Evolutionary conservation across 2,888 invertebrate species (phyloP), one percentile per base, ranked within the genome.

Genomic region (Polylopha cassiicola): DNA sequence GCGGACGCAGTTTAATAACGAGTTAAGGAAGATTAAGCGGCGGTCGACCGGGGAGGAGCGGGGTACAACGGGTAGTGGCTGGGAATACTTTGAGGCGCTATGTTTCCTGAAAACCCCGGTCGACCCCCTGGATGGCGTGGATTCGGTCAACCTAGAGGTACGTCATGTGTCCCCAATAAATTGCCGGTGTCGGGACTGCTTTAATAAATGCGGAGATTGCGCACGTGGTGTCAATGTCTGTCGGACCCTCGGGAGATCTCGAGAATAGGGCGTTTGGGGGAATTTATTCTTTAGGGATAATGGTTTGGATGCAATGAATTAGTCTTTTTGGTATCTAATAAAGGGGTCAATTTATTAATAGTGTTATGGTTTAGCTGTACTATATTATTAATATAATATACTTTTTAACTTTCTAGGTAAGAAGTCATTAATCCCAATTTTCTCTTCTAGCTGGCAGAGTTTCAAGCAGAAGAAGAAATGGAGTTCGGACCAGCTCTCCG

Each of bases 61-160:
- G 21, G 47, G 46, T 17, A 44, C 48, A 33, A 68, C 61, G 38
- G 59, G 49, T 20, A 81, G 80, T 45, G 65, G 70, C 32, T 84
- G 84, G 84, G 82, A 82, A 55, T 78, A 84, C 48, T 84, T 84
- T 49, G 81, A 84, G 20, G 65, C 79, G 37, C 62, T 84, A 31
- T 61, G 70, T 39, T 84, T 81, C 44, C 53, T 82, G 44, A 57
- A 68, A 51, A 63, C 71, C 37, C 60, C 65, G 39, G 61, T 69
- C 44, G 76, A 80, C 47, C 65, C 72, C 18, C 54, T 69, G 16
- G 74, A 74, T 18, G 43, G 50, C 15, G 52, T 69, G 41, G 79
- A 80, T 21, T 61, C 70, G 32, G 75, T 81, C 49, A 82, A 81
- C 55, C 58, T 81, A 18, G 81, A 68, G 78, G 82, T 82, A 61